Conservation (phyloP, 1,140 invertebrate species). For the Nomia melanderi region DNA sequence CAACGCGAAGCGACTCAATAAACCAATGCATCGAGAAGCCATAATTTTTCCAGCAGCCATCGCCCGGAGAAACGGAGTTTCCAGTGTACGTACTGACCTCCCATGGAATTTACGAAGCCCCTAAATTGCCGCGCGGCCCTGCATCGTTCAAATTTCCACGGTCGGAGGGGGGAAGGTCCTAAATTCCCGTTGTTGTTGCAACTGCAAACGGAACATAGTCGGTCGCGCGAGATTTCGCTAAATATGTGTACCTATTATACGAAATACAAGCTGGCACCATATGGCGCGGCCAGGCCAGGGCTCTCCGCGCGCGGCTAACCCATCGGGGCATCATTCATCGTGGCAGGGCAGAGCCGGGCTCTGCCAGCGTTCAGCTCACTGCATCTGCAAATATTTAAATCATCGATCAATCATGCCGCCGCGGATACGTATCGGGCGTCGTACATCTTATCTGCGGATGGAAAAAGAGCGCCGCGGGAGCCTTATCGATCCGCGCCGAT, state of each 20-base stretch:
- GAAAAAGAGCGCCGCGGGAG: background rate
- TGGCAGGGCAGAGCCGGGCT: background rate
- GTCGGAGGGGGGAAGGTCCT: background rate
- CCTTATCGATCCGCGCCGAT: background rate
- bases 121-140: background rate
- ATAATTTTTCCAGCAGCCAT: no score
- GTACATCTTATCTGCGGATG: background rate
- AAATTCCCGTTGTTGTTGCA: conserved; percentile 12
- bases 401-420: conserved; percentile 35
- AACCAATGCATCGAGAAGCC: no score
- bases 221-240: conserved; percentile 31
- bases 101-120: background rate
- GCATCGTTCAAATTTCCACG: conserved; percentile 16
- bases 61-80: background rate
- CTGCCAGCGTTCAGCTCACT: background rate
- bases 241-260: conserved; percentile 34
- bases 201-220: conserved; percentile 14
- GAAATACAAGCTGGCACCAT: conserved; percentile 31
- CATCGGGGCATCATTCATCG: conserved; percentile 24
- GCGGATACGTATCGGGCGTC: background rate
- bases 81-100: background rate
- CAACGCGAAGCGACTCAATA: no score
- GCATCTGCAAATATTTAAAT: conserved; percentile 34
- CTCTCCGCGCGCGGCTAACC: conserved; percentile 15
- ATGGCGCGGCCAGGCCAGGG: conserved; percentile 25